phyloP scores from a whole-genome alignment of 1,140 invertebrate species.

The Drosophila busckii region DNA sequence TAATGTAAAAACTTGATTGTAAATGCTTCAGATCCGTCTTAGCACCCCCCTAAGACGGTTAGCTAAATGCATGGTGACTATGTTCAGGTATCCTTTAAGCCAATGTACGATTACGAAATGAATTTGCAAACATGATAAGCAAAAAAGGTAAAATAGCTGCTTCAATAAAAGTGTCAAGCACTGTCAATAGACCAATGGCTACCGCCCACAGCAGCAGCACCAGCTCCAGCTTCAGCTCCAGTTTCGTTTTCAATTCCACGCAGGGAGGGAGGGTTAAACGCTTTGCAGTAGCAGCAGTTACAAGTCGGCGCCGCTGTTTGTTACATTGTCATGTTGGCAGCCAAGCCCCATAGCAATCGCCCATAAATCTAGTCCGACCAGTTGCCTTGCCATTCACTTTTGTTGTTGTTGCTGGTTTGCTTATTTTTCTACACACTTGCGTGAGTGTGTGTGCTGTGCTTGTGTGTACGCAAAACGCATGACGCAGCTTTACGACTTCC shows the following conservation, averaged over 20 bases:
- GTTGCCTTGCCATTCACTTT: constrained; percentile 60
- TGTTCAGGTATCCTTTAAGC: not conserved
- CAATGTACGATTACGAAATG: constrained; percentile 20
- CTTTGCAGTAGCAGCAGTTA: not conserved
- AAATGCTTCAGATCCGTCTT: constrained; percentile 49
- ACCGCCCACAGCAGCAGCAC: constrained; percentile 21
- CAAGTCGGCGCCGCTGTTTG: constrained; percentile 53
- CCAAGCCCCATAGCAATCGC: constrained; percentile 67
- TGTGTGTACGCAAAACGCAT: constrained; percentile 42
- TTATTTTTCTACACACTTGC: constrained; percentile 1
- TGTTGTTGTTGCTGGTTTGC: constrained; percentile 27
- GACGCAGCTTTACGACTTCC: constrained; percentile 39
- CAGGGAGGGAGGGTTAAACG: not conserved
- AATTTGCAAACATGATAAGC: constrained; percentile 28
- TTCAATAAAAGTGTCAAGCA: constrained; percentile 35
- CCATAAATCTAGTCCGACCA: constrained; percentile 57
- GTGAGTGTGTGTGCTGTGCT: constrained; percentile 1
- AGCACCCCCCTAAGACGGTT: constrained; percentile 26
- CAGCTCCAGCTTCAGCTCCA: not conserved
- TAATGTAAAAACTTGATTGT: constrained; percentile 46
- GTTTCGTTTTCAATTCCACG: not conserved
- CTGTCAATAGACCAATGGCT: constrained; percentile 9
- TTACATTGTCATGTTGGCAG: constrained; percentile 64
- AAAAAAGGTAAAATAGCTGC: constrained; percentile 2
- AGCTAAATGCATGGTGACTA: constrained; percentile 8